A percentile compares a stretch with the other conserved stretches of the same genome.
Evolutionary conservation across 2,888 invertebrate species (phyloP).

Genomic region (Pollenia labialis): DNA sequence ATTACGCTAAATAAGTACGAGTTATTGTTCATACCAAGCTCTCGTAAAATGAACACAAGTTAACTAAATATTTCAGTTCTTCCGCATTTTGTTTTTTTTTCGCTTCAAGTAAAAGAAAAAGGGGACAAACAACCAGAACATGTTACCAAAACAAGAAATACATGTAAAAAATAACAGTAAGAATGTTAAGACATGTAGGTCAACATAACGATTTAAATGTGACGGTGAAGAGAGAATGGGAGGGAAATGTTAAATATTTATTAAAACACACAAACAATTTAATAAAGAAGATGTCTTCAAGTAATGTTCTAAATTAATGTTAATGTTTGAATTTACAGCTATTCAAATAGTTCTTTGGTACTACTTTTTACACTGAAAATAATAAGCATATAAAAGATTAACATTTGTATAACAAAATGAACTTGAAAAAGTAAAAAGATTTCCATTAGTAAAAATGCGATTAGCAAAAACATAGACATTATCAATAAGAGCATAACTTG

Average conservation of each 20-base stretch:
- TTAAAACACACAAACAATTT: not conserved
- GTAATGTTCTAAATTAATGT: conserved; percentile 14
- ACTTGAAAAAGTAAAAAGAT: too few species aligned
- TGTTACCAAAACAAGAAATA: conserved; percentile 31
- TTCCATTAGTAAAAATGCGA: too few species aligned
- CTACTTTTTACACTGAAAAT: too few species aligned
- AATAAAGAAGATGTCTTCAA: not conserved
- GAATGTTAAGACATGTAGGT: conserved; percentile 44
- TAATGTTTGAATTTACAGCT: not conserved
- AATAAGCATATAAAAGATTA: too few species aligned
- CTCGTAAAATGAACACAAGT: not conserved
- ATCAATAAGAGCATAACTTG: too few species aligned
- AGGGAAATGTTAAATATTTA: too few species aligned
- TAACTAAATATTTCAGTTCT: conserved; percentile 29
- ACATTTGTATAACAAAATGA: too few species aligned
- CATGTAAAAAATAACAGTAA: conserved; percentile 21
- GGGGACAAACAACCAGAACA: conserved; percentile 43
- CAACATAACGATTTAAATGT: conserved; percentile 27
- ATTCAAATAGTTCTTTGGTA: too few species aligned
- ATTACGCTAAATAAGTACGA: conserved; percentile 34
- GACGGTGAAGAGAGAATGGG: not conserved
- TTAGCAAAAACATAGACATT: too few species aligned
- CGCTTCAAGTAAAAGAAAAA: conserved; percentile 5
- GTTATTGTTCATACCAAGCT: too few species aligned
- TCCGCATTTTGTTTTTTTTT: conserved; percentile 37